Percentiles rank a stretch among this genome's conserved stretches.
These are phyloP conservation scores for Oeneis ivallda DNA, from an alignment of 2,888 invertebrate species.

Conservation along the genomic window DNA sequence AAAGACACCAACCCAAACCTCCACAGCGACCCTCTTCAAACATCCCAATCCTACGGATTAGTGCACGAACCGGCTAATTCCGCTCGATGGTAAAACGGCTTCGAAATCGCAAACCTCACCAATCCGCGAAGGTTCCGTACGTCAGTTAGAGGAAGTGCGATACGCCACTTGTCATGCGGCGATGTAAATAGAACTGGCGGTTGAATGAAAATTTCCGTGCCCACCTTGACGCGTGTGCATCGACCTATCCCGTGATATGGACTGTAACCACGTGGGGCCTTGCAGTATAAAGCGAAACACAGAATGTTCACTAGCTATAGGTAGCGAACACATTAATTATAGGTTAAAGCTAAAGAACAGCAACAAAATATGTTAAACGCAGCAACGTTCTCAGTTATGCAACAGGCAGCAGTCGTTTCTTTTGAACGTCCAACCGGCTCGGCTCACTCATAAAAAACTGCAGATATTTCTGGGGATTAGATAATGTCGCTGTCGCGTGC, in stretches of 20 bases:
- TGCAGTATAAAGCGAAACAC: constrained; percentile 60
- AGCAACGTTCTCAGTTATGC: constrained; percentile 39
- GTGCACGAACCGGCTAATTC: constrained; percentile 42
- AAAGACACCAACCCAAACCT: background rate
- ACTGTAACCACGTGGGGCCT: constrained; percentile 69
- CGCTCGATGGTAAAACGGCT: constrained; percentile 56
- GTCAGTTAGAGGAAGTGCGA: constrained; percentile 70
- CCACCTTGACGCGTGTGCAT: constrained; percentile 75
- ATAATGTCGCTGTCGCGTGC: constrained; percentile 21
- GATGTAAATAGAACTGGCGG: constrained; percentile 75
- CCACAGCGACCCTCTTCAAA: background rate
- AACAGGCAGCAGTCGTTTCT: constrained; percentile 33
- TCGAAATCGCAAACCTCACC: constrained; percentile 45
- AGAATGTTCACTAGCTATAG: constrained; percentile 56
- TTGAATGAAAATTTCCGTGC: constrained; percentile 76
- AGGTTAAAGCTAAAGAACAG: constrained; percentile 20
- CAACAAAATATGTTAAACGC: constrained; percentile 33
- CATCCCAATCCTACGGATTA: background rate
- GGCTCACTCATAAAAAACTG: constrained; percentile 35
- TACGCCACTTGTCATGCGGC: constrained; percentile 67
- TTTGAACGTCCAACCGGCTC: constrained; percentile 32
- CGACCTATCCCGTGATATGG: constrained; percentile 69
- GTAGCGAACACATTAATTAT: constrained; percentile 50
- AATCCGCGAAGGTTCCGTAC: constrained; percentile 64
- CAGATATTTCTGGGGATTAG: constrained; percentile 38